Evolutionary conservation across 2,113 vertebrate species (phyloP), one percentile per base, ranked within the genome.

Genomic region (Gambusia affinis): DNA sequence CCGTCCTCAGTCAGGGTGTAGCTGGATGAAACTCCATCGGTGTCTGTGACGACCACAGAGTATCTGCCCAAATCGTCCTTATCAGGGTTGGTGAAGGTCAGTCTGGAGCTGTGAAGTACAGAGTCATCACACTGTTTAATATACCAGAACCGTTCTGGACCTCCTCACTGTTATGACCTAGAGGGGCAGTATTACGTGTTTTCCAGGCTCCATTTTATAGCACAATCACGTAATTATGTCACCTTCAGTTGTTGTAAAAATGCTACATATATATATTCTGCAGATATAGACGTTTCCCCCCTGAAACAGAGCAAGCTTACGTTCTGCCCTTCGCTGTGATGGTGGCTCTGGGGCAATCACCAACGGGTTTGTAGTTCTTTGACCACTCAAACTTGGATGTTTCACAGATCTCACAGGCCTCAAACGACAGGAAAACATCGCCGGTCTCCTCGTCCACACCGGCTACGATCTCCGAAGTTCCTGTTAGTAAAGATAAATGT

Each of bases 361-460:
- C 82, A 1, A 99, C 92, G 65, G 95, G 91, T 82, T 97, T 96
- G 72, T 98, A 99, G 17, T 96, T 96, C 93, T 97, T 99, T 19
- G 96, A 96, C 98, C 98, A 99, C 0, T 89, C 81, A 82, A 98
- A 99, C 72, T 94, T 89, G 31, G 97, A 99, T 3, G 92, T 95
- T 24, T 97, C 96, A 0, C 95, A 94, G 79, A 95, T 87, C 84
- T 99, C 97, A 63, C 93, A 95, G 87, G 97, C 97, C 42, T 97
- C 96, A 17, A 97, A 96, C 12, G 91, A 95, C 87, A 99, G 88
- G 92, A 95, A 99, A 93, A 99, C 86, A 85, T 98, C 96, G 57
- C 98, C 98, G 3, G 92, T 94, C 51, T 96, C 94, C 22, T 97
- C 96, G 64, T 99, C 97, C 60, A 99, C 97, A 0, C 97, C 96